Percentiles rank a stretch among this genome's conserved stretches.
These are phyloP conservation scores for Tupiocoris notatus DNA, from an alignment of 2,888 invertebrate genomes.

Conservation along the genomic window DNA sequence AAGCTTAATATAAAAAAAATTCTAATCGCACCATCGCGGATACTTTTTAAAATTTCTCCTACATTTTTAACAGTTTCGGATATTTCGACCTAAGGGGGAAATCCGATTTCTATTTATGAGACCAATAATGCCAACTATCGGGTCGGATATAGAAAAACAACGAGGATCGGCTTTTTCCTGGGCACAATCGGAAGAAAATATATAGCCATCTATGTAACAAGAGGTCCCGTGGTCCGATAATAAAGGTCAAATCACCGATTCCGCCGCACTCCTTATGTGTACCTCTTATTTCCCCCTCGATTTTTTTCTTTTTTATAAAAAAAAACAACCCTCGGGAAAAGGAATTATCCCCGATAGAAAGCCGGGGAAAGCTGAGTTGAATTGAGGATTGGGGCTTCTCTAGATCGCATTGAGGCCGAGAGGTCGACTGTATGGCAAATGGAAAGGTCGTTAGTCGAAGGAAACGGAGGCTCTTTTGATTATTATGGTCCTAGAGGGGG, in stretches of 20 bases:
- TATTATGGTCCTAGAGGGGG: neutral
- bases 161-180: neutral
- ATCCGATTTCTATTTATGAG: neutral
- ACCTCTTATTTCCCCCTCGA: neutral
- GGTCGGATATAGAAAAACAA: neutral
- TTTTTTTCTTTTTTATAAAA: neutral
- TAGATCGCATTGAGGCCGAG: neutral
- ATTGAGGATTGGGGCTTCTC: neutral
- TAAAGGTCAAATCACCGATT: neutral
- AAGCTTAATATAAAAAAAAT: no score
- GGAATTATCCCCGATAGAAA: neutral
- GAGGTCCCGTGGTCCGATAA: neutral
- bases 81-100: no score
- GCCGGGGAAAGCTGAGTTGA: neutral
- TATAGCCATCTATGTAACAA: neutral
- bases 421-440: neutral
- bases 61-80: no score
- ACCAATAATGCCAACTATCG: neutral
- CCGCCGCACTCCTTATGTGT: neutral
- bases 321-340: neutral
- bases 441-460: neutral
- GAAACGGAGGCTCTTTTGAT: neutral
- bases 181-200: neutral
- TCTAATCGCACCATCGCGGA: no score
- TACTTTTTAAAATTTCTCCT: no score